phyloP scores from a whole-genome alignment of 2,888 invertebrate genomes.

The Trimorus sp. region DNA sequence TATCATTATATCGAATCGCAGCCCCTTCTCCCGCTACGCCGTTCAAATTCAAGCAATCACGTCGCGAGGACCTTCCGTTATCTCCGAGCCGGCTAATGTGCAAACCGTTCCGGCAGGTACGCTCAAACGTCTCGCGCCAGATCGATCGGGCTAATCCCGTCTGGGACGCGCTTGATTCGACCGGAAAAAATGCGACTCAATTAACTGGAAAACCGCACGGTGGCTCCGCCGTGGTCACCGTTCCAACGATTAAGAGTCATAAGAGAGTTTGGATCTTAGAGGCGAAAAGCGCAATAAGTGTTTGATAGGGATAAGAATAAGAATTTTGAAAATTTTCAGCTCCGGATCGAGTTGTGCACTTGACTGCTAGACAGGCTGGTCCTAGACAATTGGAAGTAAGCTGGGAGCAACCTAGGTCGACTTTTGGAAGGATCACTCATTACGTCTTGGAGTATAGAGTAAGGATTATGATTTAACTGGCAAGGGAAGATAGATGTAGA shows the following conservation, averaged over 20 bases:
- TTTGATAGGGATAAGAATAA: too few relatives aligned
- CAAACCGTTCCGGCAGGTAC: constrained; percentile 62
- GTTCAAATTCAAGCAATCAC: constrained; percentile 66
- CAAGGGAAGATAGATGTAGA: too few relatives aligned
- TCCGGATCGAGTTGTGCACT: constrained; percentile 54
- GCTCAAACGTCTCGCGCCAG: too few relatives aligned
- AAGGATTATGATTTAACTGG: too few relatives aligned
- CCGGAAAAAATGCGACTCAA: too few relatives aligned
- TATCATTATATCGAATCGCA: constrained; percentile 58
- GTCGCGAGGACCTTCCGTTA: constrained; percentile 55
- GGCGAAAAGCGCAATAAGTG: too few relatives aligned
- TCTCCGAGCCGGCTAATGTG: constrained; percentile 50
- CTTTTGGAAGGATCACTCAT: constrained; percentile 55
- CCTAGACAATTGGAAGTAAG: constrained; percentile 55
- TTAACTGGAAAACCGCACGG: too few relatives aligned
- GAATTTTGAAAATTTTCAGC: constrained; percentile 34
- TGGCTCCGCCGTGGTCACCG: too few relatives aligned
- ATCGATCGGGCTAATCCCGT: not conserved
- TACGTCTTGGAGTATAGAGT: constrained; percentile 61
- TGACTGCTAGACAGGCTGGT: constrained; percentile 42
- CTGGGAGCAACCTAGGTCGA: constrained; percentile 59
- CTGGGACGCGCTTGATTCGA: too few relatives aligned
- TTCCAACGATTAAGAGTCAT: too few relatives aligned
- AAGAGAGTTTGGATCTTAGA: too few relatives aligned
- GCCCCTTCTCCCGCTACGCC: constrained; percentile 57